Base-by-base conservation (phyloP, 35 echinoderm and acorn worm species). In the Apostichopus parvimensis region DNA sequence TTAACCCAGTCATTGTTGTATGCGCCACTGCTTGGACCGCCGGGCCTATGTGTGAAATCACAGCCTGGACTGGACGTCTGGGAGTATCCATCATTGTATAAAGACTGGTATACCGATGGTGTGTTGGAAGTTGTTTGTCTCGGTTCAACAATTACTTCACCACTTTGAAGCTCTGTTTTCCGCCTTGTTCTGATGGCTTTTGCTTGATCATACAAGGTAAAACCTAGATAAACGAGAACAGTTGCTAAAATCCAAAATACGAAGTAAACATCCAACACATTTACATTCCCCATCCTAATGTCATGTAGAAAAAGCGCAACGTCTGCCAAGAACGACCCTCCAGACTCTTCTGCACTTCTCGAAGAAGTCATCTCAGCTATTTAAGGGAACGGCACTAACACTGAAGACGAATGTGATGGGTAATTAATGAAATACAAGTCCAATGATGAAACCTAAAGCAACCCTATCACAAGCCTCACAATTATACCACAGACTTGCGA, bases 241-340 rank as follows among this genome's bases (percentile, higher is more conserved):
- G 96, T 88, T 9, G 93, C 34, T 54, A 95, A 22, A 79, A 96
- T 64, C 95, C 95, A 99, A 82, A 82, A 56, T 53, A 95, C 20
- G 15, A 96, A 93, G 53, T 96, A 80, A 81, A 94, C 89, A 89
- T 99, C 93, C 89, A 99, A 93, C 93, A 99, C 91, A 83, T 99
- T 95, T 22, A 99, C 89, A 72, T 88, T 70, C 22, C 97, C 97
- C 70, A 93, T 92, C 79, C 91, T 93, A 25, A 97, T 79, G 59
- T 91, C 77, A 66, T 91, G 89, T 79, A 91, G 76, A 18, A 91
- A 91, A 56, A 14, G 23, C 8, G 89, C 89, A 57, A 91, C 77
- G 73, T 91, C 18, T 55, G 86, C 68, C 61, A 88, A 61, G 61
- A 88, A 66, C 60, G 86, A 71, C 28, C 28, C 8, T 53, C 64